Base-by-base conservation (phyloP, 2,797 vertebrate species). In the Ptychadena robeensis region DNA sequence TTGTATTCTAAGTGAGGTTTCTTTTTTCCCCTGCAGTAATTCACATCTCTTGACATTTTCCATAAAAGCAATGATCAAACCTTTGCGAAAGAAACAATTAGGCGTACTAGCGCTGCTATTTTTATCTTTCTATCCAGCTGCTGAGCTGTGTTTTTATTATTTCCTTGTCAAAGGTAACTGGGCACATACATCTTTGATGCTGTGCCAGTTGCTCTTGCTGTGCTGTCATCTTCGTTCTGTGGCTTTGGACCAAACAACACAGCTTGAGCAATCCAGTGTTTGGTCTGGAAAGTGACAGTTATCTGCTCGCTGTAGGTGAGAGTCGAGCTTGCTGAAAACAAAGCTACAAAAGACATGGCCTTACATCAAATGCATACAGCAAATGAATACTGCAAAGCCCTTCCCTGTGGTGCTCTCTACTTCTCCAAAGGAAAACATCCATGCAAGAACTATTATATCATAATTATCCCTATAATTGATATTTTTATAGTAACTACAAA, bases 231-330 rank as follows among this genome's bases (percentile, higher is more conserved):
- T 59, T 57, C 53, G 31, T 28, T 82, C 73, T 71, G 69, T 80
- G 73, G 73, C 66, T 70, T 71, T 59, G 63, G 66, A 77, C 81
- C 37, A 77, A 82, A 77, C 81, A 77, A n/a, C 73, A 28, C 73
- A 77, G 81, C 66, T 71, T 77, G 81, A 82, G 25, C 34, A 65
- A 82, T 77, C 22, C 57, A 14, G 30, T 82, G 73, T 77, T 82
- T 77, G 73, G 65, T 77, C 73, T 82, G 68, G 31, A 82, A 68
- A 32, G 59, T 73, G 79, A 75, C 80, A 74, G 72, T 38, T 77
- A 77, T 35, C 37, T 48, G 61, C 70, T 64, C 31, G 34, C 48
- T 63, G 48, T 35, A 70, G 68, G 73, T 37, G 53, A 71, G 66
- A 57, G 70, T 27, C 71, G 73, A 69, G 75, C 37, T 76, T 77